A percentile compares a stretch with the other conserved stretches of the same genome.
phyloP scores from a whole-genome alignment of 1,140 invertebrate species.

The Lordiphosa mommai region DNA sequence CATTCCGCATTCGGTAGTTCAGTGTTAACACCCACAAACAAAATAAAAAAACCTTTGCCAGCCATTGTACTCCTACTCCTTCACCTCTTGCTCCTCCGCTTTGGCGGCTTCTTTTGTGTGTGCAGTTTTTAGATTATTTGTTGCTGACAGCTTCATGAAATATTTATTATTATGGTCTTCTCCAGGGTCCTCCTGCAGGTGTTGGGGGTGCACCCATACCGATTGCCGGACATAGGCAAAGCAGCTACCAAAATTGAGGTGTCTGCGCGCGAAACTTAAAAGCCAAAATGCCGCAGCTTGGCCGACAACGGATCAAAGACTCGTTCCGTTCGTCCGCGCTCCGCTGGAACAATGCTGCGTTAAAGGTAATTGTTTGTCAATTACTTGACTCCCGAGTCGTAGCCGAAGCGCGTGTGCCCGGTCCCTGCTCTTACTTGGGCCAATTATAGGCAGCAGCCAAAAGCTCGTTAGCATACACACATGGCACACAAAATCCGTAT shows the following conservation, averaged over 20 bases:
- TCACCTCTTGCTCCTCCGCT: not conserved
- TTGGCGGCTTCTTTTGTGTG: constrained; percentile 66
- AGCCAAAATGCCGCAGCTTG: constrained; percentile 52
- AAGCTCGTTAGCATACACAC: constrained; percentile 75
- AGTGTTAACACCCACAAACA: constrained; percentile 43
- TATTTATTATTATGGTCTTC: constrained; percentile 71
- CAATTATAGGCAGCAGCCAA: constrained; percentile 69
- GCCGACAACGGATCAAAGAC: constrained; percentile 65
- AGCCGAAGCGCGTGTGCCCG: constrained; percentile 54
- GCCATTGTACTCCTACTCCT: constrained; percentile 1
- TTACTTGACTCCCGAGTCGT: constrained; percentile 70
- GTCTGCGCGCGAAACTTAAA: constrained; percentile 65
- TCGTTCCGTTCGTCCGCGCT: constrained; percentile 10
- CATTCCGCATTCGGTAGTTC: constrained; percentile 60
- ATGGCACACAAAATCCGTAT: constrained; percentile 60
- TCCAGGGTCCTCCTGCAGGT: constrained; percentile 15
- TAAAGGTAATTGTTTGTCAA: constrained; percentile 78
- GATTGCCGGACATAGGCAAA: constrained; percentile 58
- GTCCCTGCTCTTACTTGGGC: constrained; percentile 32
- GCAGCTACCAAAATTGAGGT: constrained; percentile 73
- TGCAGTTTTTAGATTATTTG: constrained; percentile 75
- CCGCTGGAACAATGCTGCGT: constrained; percentile 68
- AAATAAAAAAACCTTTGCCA: constrained; percentile 12
- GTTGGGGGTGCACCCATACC: constrained; percentile 40
- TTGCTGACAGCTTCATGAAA: constrained; percentile 78